phyloP scores from a whole-genome alignment of 1,140 invertebrate species.

The Homalodisca vitripennis region DNA sequence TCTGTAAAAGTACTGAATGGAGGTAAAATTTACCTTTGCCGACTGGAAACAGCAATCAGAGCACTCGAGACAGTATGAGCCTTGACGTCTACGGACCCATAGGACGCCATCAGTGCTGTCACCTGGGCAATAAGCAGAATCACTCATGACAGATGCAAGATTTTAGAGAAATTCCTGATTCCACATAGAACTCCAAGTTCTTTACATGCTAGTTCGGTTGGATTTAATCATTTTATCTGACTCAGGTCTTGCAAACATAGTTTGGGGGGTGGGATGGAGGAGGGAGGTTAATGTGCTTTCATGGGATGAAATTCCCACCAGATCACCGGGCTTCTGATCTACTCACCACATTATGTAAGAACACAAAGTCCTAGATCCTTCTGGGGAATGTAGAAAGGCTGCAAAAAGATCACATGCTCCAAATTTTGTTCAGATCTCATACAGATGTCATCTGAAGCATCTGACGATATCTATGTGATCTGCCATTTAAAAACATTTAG shows the following conservation, averaged over 20 bases:
- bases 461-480: too few relatives aligned
- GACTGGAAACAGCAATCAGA: constrained; percentile 21
- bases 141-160: background rate
- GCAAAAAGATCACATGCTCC: too few relatives aligned
- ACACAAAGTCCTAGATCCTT: too few relatives aligned
- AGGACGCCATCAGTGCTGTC: constrained; percentile 14
- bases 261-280: background rate
- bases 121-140: constrained; percentile 20
- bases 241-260: background rate
- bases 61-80: background rate
- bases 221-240: background rate
- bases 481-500: too few relatives aligned
- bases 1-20: too few relatives aligned
- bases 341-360: too few relatives aligned
- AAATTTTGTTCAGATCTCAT: too few relatives aligned
- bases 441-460: too few relatives aligned
- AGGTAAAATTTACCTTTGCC: constrained; percentile 11
- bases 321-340: too few relatives aligned
- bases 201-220: background rate
- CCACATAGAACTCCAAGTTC: background rate
- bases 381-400: too few relatives aligned
- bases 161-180: background rate
- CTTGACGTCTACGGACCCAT: constrained; percentile 29
- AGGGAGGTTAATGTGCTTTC: background rate
- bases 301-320: background rate